These are phyloP conservation scores for Dryobates pubescens DNA, from an alignment of 2,797 vertebrate species.

Conservation along the genomic window DNA sequence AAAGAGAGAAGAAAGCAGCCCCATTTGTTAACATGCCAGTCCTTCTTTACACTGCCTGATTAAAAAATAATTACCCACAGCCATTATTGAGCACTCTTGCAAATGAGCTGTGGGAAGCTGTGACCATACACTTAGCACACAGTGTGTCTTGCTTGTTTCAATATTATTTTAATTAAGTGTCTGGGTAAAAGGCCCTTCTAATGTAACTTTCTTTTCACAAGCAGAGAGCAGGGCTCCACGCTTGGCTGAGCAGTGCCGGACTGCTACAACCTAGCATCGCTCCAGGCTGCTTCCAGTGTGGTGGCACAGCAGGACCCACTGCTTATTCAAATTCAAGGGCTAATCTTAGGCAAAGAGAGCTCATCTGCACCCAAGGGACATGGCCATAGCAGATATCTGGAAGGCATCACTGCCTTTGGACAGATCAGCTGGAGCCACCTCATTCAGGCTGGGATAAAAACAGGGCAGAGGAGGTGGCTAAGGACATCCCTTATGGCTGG, in stretches of 20 bases:
- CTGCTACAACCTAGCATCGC: not conserved
- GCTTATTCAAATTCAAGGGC: not conserved
- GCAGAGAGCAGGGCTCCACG: not conserved
- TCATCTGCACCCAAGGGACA: fast-evolving
- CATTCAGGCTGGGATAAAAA: not conserved
- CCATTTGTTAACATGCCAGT: constrained; percentile 71
- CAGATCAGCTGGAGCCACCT: fast-evolving
- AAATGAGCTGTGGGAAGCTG: constrained; percentile 72
- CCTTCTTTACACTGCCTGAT: constrained; percentile 68
- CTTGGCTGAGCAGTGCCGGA: fast-evolving
- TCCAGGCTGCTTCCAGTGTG: not conserved
- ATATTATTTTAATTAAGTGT: constrained; percentile 74
- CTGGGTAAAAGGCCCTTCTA: constrained; percentile 62
- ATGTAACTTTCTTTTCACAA: constrained; percentile 55
- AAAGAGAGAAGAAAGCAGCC: constrained; percentile 9
- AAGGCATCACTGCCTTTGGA: not conserved
- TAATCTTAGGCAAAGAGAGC: not conserved
- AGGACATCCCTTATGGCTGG: not conserved
- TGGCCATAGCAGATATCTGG: fast-evolving
- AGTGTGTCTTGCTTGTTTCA: constrained; percentile 58
- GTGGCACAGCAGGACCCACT: not conserved
- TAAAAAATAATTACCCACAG: constrained; percentile 74
- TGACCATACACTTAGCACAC: constrained; percentile 22
- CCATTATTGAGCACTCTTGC: constrained; percentile 66
- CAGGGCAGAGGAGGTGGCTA: not conserved